Evolutionary conservation across 1,140 invertebrate species (phyloP).

Genomic region (Drosophila pectinifera): DNA sequence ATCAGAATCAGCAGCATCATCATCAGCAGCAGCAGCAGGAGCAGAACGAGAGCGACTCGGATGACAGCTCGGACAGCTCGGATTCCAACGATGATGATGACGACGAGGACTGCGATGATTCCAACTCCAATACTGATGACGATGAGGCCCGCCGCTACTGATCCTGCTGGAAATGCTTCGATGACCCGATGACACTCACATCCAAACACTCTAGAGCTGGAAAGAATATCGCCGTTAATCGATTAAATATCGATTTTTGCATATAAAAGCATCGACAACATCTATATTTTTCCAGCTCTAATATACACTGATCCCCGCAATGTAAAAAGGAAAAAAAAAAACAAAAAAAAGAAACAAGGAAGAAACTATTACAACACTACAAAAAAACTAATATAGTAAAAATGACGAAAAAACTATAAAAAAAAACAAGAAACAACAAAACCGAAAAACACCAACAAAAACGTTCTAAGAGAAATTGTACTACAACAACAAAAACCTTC

Average conservation of each 20-base stretch:
- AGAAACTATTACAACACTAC: constrained; percentile 70
- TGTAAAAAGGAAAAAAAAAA: constrained; percentile 65
- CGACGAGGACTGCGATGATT: constrained; percentile 67
- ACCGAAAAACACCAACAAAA: constrained; percentile 47
- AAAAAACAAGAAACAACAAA: constrained; percentile 49
- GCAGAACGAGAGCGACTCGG: constrained; percentile 66
- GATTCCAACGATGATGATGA: constrained; percentile 78
- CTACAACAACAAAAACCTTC: constrained; percentile 46
- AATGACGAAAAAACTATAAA: constrained; percentile 38
- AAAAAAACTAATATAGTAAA: constrained; percentile 64
- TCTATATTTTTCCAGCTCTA: not conserved
- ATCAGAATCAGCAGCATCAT: constrained; percentile 30
- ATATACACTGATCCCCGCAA: constrained; percentile 45
- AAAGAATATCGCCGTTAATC: not conserved
- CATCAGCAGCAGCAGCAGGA: constrained; percentile 32
- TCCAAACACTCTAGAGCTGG: constrained; percentile 10
- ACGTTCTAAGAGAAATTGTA: constrained; percentile 67
- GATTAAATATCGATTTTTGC: not conserved
- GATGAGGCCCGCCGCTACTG: constrained; percentile 74
- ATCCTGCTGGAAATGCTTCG: constrained; percentile 49
- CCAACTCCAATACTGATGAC: constrained; percentile 75
- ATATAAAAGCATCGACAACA: too few species aligned
- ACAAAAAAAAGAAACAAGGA: constrained; percentile 30
- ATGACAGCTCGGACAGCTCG: constrained; percentile 75
- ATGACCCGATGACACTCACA: constrained; percentile 38